phyloP scores from a whole-genome alignment of 2,113 vertebrate genomes.

The Zapus hudsonius region DNA sequence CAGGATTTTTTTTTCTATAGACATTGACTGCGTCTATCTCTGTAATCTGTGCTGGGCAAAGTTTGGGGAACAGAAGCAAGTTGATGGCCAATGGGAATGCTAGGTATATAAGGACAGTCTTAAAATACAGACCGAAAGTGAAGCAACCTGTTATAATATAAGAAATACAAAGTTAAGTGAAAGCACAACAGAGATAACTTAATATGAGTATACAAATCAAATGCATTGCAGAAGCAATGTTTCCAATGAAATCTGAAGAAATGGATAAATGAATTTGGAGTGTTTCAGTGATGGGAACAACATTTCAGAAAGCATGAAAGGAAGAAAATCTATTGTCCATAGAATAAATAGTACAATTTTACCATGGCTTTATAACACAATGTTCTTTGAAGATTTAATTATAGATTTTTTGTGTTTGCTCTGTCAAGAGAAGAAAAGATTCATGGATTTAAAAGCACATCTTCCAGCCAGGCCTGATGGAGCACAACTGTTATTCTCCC shows the following conservation, averaged over 20 bases:
- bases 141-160: not conserved
- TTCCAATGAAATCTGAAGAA: conserved; percentile 19
- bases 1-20: not conserved
- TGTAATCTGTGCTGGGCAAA: not conserved
- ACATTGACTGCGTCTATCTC: not conserved
- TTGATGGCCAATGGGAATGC: not conserved
- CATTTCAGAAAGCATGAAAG: not conserved
- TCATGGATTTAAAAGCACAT: not conserved
- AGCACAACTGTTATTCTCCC: not conserved
- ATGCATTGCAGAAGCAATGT: not conserved
- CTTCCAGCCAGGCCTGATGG: not conserved
- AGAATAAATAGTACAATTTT: not conserved
- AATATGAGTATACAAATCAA: not conserved
- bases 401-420: not conserved
- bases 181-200: not conserved
- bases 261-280: not conserved
- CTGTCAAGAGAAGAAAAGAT: not conserved
- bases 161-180: not conserved
- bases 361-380: not conserved
- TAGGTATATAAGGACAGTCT: not conserved
- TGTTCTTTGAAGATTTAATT: not conserved
- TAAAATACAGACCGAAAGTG: conserved; percentile 22
- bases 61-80: not conserved
- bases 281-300: not conserved
- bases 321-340: not conserved